phyloP scores from a whole-genome alignment of 2,113 vertebrate species.

The Bubo bubo region DNA sequence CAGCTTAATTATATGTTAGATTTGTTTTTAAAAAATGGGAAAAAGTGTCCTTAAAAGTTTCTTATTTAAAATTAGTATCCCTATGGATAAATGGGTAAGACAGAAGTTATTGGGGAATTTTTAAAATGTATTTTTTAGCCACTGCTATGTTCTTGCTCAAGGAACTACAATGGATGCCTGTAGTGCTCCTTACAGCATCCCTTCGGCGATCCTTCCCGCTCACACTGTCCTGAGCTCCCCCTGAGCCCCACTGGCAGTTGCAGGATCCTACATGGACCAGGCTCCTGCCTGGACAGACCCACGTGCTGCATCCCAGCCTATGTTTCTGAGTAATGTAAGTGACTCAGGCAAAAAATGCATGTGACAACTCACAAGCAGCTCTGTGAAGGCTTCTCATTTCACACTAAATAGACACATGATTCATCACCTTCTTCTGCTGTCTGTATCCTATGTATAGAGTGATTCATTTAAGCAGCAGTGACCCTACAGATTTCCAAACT shows the following conservation, averaged over 20 bases:
- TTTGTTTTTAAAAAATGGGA: not conserved
- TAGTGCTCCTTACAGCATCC: not conserved
- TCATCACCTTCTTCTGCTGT: not conserved
- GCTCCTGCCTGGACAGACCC: not conserved
- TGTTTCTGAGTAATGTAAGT: not conserved
- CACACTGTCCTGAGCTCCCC: not conserved
- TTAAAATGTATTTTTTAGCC: not conserved
- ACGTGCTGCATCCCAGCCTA: not conserved
- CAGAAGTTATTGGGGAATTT: not conserved
- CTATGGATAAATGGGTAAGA: not conserved
- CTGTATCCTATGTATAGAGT: not conserved
- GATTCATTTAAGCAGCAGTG: not conserved
- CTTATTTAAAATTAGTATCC: not conserved
- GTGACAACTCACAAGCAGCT: constrained; percentile 8
- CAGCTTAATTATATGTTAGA: not conserved
- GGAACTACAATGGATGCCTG: not conserved
- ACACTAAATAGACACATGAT: not conserved
- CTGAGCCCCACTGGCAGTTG: not conserved
- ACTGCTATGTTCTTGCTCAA: not conserved
- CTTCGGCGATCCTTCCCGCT: accelerated
- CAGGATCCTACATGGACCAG: not conserved
- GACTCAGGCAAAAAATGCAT: not conserved
- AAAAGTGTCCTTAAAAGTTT: not conserved
- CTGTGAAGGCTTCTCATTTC: not conserved
- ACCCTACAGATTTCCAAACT: not conserved